Base-by-base conservation (phyloP, 2,888 invertebrate species). In the Arge pagana region DNA sequence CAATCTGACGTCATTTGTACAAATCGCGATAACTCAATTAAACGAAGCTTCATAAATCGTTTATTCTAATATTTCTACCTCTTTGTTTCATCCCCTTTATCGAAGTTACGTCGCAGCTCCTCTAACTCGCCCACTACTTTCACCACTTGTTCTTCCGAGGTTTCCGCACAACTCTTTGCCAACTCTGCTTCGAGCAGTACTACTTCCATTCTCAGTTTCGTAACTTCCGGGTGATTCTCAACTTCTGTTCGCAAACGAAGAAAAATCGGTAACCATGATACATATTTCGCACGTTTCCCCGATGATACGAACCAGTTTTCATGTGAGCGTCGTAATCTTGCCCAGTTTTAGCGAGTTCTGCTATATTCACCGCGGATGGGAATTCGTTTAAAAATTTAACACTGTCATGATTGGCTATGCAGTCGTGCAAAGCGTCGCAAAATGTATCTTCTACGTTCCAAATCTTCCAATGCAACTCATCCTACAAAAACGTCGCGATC, bases 381-480 rank as follows among this genome's bases (percentile, higher is more conserved):
- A 23, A 45, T 3, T 45, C 33, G 23, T 45, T 45, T 7, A 45
- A 21, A 33, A 45, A 45, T 23, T 11, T 10, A 15, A 35, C 45
- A 11, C 45, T 45, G 11, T 45, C 24, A 16, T 45, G 31, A 13
- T 31, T 24, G 8, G 33, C 31, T 15, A 45, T 3, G 13, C 35
- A 33, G 31, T 23, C 35, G 10, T 24, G 15, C 8, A 45, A 3
- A 4, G 31, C 45, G 23, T 45, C 45, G 5, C 33, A 33, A 8
- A n/a, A 6, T 28, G n/a, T 45, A 4, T 19, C 35, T 15, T 45
- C 23, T 35, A 33, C 45, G 8, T 45, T 35, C 45, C 45, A 45
- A 11, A 45, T 24, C 35, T 33, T 13, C 33, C 45, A 35, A 16
- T 45, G 45, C 23, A 45, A 8, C 13, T 33, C n/a, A n/a, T 45